phyloP scores from a whole-genome alignment of 2,888 invertebrate genomes.

The Leptodirus hochenwartii region DNA sequence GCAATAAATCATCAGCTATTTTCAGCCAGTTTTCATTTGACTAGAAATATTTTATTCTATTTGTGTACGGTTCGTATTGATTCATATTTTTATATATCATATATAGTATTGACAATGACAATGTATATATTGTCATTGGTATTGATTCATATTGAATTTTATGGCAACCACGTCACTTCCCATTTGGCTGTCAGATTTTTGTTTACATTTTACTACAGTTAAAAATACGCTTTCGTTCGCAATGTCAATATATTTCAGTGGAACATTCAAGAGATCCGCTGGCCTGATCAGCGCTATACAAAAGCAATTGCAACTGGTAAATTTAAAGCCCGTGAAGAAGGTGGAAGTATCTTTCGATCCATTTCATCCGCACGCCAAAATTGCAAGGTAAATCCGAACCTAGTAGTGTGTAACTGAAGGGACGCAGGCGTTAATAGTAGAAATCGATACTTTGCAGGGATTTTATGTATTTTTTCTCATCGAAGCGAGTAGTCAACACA shows the following conservation, averaged over 20 bases:
- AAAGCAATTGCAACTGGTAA: slow-evolving; percentile 50
- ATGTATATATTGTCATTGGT: no score
- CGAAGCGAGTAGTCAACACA: slow-evolving; percentile 44
- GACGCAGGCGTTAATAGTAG: slow-evolving; percentile 15
- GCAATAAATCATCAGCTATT: no score
- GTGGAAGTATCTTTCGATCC: slow-evolving; percentile 72
- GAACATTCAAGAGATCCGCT: slow-evolving; percentile 41
- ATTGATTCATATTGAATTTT: no score
- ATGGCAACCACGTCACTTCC: no score
- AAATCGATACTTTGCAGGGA: slow-evolving; percentile 35
- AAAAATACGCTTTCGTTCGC: no score
- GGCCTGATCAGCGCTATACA: slow-evolving; percentile 55
- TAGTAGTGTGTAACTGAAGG: slow-evolving; percentile 8
- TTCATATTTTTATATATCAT: no score
- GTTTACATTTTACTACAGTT: no score
- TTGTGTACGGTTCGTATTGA: no score
- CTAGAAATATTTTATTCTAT: no score
- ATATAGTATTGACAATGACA: no score
- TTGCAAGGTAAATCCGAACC: slow-evolving; percentile 28
- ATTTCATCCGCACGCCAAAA: slow-evolving; percentile 50
- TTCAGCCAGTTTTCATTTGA: no score
- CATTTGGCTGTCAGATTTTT: no score
- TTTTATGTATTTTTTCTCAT: slow-evolving; percentile 49
- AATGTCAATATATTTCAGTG: slow-evolving; percentile 63
- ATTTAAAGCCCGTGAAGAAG: slow-evolving; percentile 61